phyloP scores from a whole-genome alignment of 2,888 invertebrate genomes.

The Patella pellucida region DNA sequence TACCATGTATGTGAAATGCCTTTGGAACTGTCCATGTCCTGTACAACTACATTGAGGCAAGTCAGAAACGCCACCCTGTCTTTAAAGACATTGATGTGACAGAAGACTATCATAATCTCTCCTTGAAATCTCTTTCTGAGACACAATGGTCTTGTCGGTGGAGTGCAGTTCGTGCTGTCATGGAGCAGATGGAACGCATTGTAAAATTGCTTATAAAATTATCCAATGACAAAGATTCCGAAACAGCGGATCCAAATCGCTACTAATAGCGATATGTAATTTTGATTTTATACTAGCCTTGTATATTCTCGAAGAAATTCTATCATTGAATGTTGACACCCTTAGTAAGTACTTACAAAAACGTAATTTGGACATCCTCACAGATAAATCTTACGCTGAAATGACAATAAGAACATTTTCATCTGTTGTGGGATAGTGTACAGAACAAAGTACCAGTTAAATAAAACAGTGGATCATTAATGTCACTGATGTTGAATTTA shows the following conservation, averaged over 20 bases:
- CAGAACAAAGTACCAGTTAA: too few species aligned
- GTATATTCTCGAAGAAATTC: too few species aligned
- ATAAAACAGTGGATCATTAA: too few species aligned
- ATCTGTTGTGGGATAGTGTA: too few species aligned
- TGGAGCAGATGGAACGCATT: conserved; percentile 4
- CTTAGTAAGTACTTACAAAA: neutral
- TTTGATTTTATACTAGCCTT: too few species aligned
- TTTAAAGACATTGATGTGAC: neutral
- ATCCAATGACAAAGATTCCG: neutral
- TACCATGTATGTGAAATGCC: too few species aligned
- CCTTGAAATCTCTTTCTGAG: conserved; percentile 4
- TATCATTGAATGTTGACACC: too few species aligned
- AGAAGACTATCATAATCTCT: neutral
- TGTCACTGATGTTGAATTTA: too few species aligned
- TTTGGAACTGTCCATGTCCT: neutral
- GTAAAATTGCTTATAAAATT: neutral
- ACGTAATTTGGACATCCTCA: neutral
- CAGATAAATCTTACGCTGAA: neutral
- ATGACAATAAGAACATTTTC: neutral
- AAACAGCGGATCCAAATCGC: neutral
- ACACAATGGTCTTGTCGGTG: conserved; percentile 10
- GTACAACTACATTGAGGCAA: neutral
- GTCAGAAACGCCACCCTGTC: neutral
- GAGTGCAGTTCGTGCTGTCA: conserved; percentile 2
- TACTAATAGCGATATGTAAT: too few species aligned